Evolutionary conservation across 2,113 vertebrate genomes (phyloP).

Genomic region (Phalacrocorax aristotelis): DNA sequence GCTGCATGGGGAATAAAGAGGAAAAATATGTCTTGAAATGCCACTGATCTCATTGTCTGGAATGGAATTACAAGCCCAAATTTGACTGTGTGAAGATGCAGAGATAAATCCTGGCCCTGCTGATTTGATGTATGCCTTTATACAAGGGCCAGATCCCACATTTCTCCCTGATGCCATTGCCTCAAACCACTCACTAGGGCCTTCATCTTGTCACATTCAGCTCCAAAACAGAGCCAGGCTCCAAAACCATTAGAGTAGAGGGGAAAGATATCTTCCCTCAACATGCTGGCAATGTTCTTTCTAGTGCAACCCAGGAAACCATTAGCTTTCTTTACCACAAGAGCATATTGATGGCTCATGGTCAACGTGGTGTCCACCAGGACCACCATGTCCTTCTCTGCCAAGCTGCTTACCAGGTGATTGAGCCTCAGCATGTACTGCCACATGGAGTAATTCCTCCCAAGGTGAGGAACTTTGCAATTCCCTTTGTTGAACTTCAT

Average conservation of each 20-base stretch:
- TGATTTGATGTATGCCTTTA: background rate
- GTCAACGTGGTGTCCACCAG: background rate
- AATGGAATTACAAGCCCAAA: background rate
- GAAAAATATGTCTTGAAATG: background rate
- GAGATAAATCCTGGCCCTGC: background rate
- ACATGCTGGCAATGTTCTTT: background rate
- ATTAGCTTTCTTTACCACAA: background rate
- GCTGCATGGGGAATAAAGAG: background rate
- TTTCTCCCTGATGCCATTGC: background rate
- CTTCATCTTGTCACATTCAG: background rate
- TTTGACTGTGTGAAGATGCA: background rate
- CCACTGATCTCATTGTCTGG: background rate
- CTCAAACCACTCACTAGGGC: background rate
- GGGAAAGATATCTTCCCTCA: background rate
- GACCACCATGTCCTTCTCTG: background rate
- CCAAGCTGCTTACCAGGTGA: background rate
- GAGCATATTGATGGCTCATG: rapidly evolving
- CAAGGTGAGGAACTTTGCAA: background rate
- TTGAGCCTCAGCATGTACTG: background rate
- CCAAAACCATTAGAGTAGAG: background rate
- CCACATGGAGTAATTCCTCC: background rate
- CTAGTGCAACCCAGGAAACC: background rate
- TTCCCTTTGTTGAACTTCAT: background rate
- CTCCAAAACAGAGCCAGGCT: background rate
- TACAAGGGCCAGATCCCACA: background rate